Percentiles rank a stretch among this genome's conserved stretches.
Evolutionary conservation across 2,113 vertebrate species (phyloP).

Genomic region (Xiphophorus maculatus): DNA sequence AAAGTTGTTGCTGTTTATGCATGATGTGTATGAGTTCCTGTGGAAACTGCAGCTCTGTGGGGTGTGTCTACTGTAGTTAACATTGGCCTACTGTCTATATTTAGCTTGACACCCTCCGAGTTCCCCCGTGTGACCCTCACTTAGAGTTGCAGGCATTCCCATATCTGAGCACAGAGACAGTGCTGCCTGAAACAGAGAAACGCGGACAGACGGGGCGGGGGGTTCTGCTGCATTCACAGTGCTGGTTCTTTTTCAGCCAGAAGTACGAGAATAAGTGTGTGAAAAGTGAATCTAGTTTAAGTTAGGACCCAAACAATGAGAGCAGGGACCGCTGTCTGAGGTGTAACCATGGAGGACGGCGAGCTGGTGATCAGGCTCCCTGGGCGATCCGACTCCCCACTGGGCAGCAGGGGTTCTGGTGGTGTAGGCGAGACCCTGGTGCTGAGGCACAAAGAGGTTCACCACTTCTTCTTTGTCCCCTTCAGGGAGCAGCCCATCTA

Average conservation of each 20-base stretch:
- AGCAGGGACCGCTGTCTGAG: constrained; percentile 8
- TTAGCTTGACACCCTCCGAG: constrained; percentile 72
- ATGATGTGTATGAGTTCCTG: constrained; percentile 31
- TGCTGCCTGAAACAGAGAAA: constrained; percentile 43
- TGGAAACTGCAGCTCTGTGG: constrained; percentile 55
- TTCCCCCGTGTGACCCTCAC: constrained; percentile 69
- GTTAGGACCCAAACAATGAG: neutral
- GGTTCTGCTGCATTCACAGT: constrained; percentile 20
- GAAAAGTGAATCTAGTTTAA: neutral
- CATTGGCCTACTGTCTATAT: constrained; percentile 79
- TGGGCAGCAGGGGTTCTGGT: constrained; percentile 34
- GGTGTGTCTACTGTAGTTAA: constrained; percentile 74
- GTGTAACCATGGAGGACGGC: constrained; percentile 63
- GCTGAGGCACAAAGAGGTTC: constrained; percentile 77
- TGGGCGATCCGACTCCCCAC: constrained; percentile 55
- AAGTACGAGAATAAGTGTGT: neutral
- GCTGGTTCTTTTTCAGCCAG: constrained; percentile 2
- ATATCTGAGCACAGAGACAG: constrained; percentile 73
- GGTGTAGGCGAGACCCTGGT: constrained; percentile 69
- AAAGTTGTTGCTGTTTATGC: neutral
- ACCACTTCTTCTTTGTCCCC: constrained; percentile 81
- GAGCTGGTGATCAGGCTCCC: constrained; percentile 71
- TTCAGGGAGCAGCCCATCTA: constrained; percentile 98
- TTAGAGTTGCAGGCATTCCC: constrained; percentile 75
- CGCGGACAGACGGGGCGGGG: constrained; percentile 16